phyloP scores from a whole-genome alignment of 2,113 vertebrate genomes.

The Onychostruthus taczanowskii region DNA sequence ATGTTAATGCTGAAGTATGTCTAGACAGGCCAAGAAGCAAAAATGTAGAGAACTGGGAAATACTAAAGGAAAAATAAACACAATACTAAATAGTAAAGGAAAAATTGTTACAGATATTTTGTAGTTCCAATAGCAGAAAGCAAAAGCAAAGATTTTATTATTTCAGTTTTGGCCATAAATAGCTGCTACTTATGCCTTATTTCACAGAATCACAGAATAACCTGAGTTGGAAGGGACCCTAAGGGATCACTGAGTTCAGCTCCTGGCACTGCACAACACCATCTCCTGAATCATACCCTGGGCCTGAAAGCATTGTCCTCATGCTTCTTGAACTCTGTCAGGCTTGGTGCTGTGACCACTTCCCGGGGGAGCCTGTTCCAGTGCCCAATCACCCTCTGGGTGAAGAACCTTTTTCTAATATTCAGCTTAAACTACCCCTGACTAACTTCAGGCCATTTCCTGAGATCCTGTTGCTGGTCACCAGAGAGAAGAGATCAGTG shows the following conservation, averaged over 20 bases:
- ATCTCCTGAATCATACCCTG: neutral
- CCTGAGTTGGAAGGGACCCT: neutral
- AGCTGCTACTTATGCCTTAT: neutral
- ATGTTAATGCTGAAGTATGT: neutral
- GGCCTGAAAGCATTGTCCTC: neutral
- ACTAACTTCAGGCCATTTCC: neutral
- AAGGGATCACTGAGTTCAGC: too few species aligned
- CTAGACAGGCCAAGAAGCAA: neutral
- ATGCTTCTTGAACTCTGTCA: neutral
- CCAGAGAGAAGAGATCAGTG: neutral
- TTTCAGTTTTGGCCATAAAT: neutral
- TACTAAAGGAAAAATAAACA: neutral
- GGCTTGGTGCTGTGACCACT: neutral
- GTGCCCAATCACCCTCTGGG: accelerated
- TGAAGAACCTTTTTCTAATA: neutral
- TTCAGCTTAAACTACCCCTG: neutral
- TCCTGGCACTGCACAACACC: neutral
- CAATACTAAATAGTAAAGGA: neutral
- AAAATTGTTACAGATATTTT: neutral
- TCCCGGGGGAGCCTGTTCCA: neutral
- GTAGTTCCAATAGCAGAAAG: neutral
- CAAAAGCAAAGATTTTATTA: neutral
- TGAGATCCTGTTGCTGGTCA: neutral
- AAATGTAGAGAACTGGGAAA: neutral
- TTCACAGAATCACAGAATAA: neutral